A percentile compares a stretch with the other conserved stretches of the same genome.
Conservation (phyloP, 2,113 vertebrate genomes). For the Bucco capensis region DNA sequence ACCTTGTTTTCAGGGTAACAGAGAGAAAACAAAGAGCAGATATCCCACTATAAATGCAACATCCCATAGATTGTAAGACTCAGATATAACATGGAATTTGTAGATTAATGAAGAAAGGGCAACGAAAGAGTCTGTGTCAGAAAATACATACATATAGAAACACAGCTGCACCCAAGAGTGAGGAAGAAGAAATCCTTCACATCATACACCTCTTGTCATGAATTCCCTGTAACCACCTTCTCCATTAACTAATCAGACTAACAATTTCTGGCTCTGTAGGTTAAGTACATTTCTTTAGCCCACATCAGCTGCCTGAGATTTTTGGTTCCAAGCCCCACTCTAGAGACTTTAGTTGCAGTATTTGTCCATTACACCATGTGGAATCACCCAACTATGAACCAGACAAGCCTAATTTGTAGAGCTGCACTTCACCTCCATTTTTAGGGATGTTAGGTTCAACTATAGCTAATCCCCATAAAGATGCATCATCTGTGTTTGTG, state of each 20-base stretch:
- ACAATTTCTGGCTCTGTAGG: not conserved
- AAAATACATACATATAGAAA: not conserved
- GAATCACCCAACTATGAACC: not conserved
- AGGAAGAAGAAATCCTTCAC: not conserved
- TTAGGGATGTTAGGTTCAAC: not conserved
- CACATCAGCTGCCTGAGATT: too few relatives aligned
- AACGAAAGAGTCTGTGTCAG: not conserved
- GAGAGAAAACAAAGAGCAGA: not conserved
- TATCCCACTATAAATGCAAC: not conserved
- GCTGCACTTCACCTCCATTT: not conserved
- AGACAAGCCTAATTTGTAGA: not conserved
- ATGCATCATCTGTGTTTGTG: not conserved
- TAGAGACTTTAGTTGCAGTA: not conserved
- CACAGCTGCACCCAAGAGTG: not conserved
- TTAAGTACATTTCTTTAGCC: not conserved
- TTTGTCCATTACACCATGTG: accelerated
- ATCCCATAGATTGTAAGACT: not conserved
- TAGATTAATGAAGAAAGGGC: not conserved
- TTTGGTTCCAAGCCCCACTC: not conserved
- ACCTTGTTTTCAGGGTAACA: not conserved
- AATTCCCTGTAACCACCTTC: not conserved
- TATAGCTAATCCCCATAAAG: not conserved
- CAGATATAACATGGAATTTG: not conserved
- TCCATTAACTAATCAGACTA: not conserved
- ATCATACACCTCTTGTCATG: not conserved